A percentile compares a stretch with the other conserved stretches of the same genome.
These are phyloP conservation scores for Camelus dromedarius DNA, from an alignment of 2,113 vertebrate species.

Conservation along the genomic window DNA sequence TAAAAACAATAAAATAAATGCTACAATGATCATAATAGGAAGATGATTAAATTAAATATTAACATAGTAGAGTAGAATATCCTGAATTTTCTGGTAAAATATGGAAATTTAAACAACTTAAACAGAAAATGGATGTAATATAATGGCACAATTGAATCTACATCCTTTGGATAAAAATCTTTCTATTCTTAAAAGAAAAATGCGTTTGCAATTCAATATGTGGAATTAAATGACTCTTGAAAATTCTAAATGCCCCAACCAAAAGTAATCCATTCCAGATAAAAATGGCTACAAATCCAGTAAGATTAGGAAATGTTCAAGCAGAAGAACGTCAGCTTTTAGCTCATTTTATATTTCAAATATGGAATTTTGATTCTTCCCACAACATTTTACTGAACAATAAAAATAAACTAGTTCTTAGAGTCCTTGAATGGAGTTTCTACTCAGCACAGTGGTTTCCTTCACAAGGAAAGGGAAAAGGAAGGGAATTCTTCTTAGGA, in stretches of 20 bases:
- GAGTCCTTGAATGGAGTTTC: not conserved
- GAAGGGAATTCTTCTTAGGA: not conserved
- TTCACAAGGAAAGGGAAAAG: not conserved
- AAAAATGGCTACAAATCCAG: constrained; percentile 40
- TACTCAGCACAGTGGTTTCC: not conserved
- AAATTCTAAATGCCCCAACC: constrained; percentile 27
- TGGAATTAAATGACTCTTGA: constrained; percentile 1
- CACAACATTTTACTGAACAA: not conserved
- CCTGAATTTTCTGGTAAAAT: constrained; percentile 53
- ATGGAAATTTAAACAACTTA: constrained; percentile 42
- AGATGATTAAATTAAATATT: constrained; percentile 79
- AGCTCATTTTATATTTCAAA: constrained; percentile 56
- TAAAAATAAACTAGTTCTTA: constrained; percentile 19
- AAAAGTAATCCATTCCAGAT: constrained; percentile 36
- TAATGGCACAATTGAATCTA: not conserved
- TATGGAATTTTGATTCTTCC: not conserved
- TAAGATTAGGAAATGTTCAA: constrained; percentile 51
- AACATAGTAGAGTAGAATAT: constrained; percentile 49
- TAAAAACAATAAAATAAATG: constrained; percentile 75
- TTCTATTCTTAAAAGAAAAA: constrained; percentile 51
- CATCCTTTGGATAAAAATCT: not conserved
- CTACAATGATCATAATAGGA: constrained; percentile 7
- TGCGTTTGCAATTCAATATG: constrained; percentile 14
- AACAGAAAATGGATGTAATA: constrained; percentile 54
- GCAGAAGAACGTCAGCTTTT: constrained; percentile 25